Evolutionary conservation across 2,797 vertebrate species (phyloP).

Genomic region (Pantherophis alleghaniensis): DNA sequence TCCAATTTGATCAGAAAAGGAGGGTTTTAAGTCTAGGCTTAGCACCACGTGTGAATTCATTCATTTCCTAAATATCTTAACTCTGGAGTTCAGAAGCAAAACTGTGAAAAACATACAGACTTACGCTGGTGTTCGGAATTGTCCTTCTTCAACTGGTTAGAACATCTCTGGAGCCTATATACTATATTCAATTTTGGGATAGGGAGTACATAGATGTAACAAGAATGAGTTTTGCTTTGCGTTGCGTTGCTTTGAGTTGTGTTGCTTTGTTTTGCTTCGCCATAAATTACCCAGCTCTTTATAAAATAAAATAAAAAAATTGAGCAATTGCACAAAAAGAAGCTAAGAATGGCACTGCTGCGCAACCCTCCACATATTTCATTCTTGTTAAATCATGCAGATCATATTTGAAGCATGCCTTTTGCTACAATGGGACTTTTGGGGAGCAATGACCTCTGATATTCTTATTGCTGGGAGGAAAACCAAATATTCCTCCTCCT

Average conservation of each 20-base stretch:
- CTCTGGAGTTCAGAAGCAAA: conserved; percentile 26
- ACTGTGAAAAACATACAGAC: conserved; percentile 1
- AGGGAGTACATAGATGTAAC: neutral
- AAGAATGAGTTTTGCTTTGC: neutral
- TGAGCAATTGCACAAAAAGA: conserved; percentile 65
- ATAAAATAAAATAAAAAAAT: conserved; percentile 51
- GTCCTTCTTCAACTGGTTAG: neutral
- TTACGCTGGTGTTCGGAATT: neutral
- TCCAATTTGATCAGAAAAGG: neutral
- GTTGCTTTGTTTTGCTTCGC: neutral
- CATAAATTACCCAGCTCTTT: conserved; percentile 61
- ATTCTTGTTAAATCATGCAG: conserved; percentile 43
- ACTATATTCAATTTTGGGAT: neutral
- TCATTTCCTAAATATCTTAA: conserved; percentile 30
- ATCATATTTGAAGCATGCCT: conserved; percentile 43
- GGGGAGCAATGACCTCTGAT: conserved; percentile 58
- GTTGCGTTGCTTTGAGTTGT: too few relatives aligned
- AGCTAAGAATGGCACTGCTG: conserved; percentile 50
- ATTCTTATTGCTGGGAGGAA: conserved; percentile 49
- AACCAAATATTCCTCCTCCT: conserved; percentile 54
- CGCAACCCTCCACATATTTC: conserved; percentile 43
- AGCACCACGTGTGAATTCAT: neutral
- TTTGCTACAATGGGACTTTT: conserved; percentile 53
- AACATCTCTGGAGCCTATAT: neutral
- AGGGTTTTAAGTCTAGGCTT: neutral